phyloP scores from a whole-genome alignment of 2,888 invertebrate genomes.

The Ormyrus pomaceus region DNA sequence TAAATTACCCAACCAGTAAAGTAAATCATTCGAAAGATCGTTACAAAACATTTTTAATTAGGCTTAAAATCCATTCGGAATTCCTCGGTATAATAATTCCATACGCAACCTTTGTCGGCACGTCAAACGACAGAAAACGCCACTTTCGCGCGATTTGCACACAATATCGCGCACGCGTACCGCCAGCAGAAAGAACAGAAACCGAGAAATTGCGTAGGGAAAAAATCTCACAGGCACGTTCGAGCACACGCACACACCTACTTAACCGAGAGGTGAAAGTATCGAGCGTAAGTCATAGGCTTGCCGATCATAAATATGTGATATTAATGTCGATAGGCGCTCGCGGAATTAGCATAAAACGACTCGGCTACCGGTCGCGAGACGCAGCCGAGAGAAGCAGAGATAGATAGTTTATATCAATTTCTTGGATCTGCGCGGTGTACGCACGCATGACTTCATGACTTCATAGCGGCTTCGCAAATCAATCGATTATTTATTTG shows the following conservation, averaged over 20 bases:
- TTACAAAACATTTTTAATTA: too few relatives aligned
- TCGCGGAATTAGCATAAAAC: conserved; percentile 72
- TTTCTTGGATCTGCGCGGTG: conserved; percentile 62
- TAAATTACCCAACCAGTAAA: not conserved
- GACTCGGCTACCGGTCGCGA: conserved; percentile 44
- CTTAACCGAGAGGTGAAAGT: conserved; percentile 68
- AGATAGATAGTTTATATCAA: conserved; percentile 63
- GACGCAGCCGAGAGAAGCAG: conserved; percentile 30
- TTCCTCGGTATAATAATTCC: too few relatives aligned
- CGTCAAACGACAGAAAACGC: too few relatives aligned
- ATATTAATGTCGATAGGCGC: conserved; percentile 73
- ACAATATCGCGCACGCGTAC: too few relatives aligned
- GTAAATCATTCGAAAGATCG: too few relatives aligned
- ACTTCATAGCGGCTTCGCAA: conserved; percentile 68
- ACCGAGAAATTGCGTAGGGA: too few relatives aligned
- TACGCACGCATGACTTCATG: conserved; percentile 65
- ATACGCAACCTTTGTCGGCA: too few relatives aligned
- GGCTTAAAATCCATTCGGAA: not conserved
- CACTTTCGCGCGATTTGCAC: too few relatives aligned
- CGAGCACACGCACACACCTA: too few relatives aligned
- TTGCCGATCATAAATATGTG: conserved; percentile 73
- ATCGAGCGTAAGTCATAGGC: conserved; percentile 73
- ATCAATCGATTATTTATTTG: conserved; percentile 66
- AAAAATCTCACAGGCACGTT: too few relatives aligned
- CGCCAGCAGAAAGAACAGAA: too few relatives aligned